Evolutionary conservation across 2,888 invertebrate species (phyloP), one percentile per base, ranked within the genome.

Genomic region (Scaptomyza flava): DNA sequence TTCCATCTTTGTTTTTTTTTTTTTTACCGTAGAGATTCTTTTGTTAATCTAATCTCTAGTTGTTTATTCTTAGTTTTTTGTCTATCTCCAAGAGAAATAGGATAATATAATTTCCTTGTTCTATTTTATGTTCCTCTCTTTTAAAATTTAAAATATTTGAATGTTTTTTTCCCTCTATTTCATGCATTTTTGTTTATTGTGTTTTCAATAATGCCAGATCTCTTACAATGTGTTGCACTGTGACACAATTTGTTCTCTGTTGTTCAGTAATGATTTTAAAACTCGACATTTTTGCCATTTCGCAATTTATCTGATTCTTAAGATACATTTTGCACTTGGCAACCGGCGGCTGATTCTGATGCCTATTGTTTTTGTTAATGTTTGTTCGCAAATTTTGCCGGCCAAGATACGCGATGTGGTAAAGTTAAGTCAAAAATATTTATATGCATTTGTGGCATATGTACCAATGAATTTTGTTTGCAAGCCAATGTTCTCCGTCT

Each of bases 391-490:
- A 41, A 42, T 31, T 47, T 54, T 54, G 36, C 61, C 68, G 52
- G 60, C 42, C 58, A 66, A 72, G 41, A 48, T 36, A 20, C 33
- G 48, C 41, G 12, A 38, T 52, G 51, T 27, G 57, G 46, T 7
- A 43, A 69, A 52, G 42, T 20, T 31, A 20, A 6, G 27, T 27
- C 8, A 17, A 51, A n/a, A 57, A 45, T 31, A 50, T 46, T 51
- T 65, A n/a, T 47, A 33, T 33, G 31, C 54, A 23, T 57, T 23
- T 53, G 53, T 60, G 52, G 30, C 58, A 27, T 1, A 51, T 64
- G 62, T 61, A 56, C 52, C 67, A 59, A 64, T 61, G 62, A 58
- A 68, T 79, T 58, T 72, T 63, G 46, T 46, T 74, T 65, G 36
- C 27, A 27, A 27, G 6, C 27, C 4, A 27, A 5, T 33, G n/a